Evolutionary conservation across 2,888 invertebrate genomes (phyloP).

Genomic region (Tenodera sinensis): DNA sequence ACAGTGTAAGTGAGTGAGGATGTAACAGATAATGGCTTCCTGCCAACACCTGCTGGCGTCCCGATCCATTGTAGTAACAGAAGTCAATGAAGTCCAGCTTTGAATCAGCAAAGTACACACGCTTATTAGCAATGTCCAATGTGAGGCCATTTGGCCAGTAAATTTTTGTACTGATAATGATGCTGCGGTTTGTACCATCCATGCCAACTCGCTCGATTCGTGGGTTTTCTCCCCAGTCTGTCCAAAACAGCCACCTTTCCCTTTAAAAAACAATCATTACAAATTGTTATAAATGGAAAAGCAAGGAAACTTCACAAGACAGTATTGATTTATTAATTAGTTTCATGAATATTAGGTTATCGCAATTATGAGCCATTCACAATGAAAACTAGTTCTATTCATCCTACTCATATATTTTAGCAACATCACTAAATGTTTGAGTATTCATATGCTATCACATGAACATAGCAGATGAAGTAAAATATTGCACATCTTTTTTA

Average conservation of each 20-base stretch:
- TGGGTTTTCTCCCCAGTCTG: conserved; percentile 98
- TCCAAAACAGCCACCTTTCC: conserved; percentile 87
- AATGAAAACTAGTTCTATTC: too few species aligned
- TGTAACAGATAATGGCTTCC: conserved; percentile 90
- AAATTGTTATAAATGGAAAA: too few species aligned
- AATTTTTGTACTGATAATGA: conserved; percentile 89
- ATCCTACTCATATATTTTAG: too few species aligned
- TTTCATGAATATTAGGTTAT: too few species aligned
- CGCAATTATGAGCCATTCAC: too few species aligned
- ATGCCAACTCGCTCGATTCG: conserved; percentile 92
- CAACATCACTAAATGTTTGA: too few species aligned
- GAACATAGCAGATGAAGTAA: too few species aligned
- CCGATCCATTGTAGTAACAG: conserved; percentile 92
- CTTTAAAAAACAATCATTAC: not conserved
- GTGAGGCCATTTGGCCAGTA: conserved; percentile 99
- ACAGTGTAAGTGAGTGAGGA: conserved; percentile 90
- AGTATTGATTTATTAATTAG: too few species aligned
- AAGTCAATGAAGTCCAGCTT: conserved; percentile 97
- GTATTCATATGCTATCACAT: too few species aligned
- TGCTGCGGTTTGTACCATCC: conserved; percentile 84
- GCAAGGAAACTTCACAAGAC: too few species aligned
- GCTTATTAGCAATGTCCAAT: conserved; percentile 84
- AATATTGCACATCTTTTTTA: too few species aligned
- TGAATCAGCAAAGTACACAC: conserved; percentile 96
- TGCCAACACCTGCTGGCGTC: conserved; percentile 81